Percentiles rank a stretch among this genome's conserved stretches.
Conservation (phyloP, 2,888 invertebrate genomes). For the Mystacides longicornis region DNA sequence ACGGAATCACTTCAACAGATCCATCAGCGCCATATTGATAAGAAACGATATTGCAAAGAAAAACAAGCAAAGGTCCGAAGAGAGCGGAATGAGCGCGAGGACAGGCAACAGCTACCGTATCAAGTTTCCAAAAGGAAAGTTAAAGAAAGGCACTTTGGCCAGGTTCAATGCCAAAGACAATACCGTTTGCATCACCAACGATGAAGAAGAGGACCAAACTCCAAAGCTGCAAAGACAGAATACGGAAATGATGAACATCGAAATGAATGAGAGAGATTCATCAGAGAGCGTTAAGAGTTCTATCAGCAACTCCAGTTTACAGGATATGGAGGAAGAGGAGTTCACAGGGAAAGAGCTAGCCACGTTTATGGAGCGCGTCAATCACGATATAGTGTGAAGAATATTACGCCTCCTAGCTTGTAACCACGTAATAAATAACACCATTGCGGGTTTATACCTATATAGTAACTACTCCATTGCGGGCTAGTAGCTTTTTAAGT, state of each 20-base stretch:
- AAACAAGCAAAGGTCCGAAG: neutral
- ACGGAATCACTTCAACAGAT: constrained; percentile 8
- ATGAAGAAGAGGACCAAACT: too few species aligned
- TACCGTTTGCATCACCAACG: neutral
- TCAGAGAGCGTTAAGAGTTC: constrained; percentile 29
- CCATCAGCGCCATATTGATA: constrained; percentile 16
- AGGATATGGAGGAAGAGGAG: constrained; percentile 61
- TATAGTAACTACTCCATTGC: too few species aligned
- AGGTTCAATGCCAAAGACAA: constrained; percentile 10
- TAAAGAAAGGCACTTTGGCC: constrained; percentile 13
- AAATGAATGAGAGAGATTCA: constrained; percentile 6
- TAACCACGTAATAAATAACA: too few species aligned
- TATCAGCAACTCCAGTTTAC: constrained; percentile 71
- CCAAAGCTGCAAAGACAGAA: constrained; percentile 4
- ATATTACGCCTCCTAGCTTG: too few species aligned
- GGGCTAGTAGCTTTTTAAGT: too few species aligned
- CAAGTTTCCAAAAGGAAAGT: constrained; percentile 8
- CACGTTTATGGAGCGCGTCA: constrained; percentile 61
- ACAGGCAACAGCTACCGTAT: constrained; percentile 4
- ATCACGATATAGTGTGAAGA: constrained; percentile 34
- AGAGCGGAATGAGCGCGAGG: neutral
- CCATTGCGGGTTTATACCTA: too few species aligned
- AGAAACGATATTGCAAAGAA: constrained; percentile 1
- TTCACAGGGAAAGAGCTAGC: constrained; percentile 61
- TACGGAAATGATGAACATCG: constrained; percentile 1